phyloP scores from a whole-genome alignment of 2,113 vertebrate species.

The Castor canadensis region DNA sequence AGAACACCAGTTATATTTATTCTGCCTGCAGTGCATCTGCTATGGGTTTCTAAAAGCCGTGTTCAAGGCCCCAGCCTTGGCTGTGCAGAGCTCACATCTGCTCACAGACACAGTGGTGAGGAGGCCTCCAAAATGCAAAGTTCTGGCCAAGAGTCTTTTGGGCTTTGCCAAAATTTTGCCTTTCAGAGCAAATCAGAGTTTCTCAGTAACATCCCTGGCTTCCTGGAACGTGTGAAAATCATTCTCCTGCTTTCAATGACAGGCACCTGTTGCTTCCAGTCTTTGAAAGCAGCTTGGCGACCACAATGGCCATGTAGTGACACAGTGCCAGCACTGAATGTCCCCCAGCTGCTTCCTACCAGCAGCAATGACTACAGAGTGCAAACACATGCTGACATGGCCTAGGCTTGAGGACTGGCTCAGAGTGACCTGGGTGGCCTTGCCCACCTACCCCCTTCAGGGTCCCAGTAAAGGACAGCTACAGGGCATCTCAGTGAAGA shows the following conservation, averaged over 20 bases:
- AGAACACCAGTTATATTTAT: no score
- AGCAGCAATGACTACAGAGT: background rate
- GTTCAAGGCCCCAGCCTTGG: background rate
- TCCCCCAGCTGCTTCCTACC: slow-evolving; percentile 77
- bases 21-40: background rate
- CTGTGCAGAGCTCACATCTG: background rate
- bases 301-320: background rate
- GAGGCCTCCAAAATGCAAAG: background rate
- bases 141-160: slow-evolving; percentile 48
- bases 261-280: slow-evolving; percentile 65
- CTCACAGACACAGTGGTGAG: background rate
- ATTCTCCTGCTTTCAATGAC: slow-evolving; percentile 70
- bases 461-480: background rate
- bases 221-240: slow-evolving; percentile 60
- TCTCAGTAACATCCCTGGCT: slow-evolving; percentile 27
- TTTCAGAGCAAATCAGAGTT: slow-evolving; percentile 53
- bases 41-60: background rate
- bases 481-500: background rate
- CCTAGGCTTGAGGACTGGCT: background rate
- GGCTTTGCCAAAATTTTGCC: slow-evolving; percentile 54
- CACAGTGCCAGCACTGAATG: background rate
- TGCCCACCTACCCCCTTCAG: background rate
- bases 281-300: slow-evolving; percentile 38
- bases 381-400: background rate
- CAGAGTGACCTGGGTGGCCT: background rate